Evolutionary conservation across 2,797 vertebrate species (phyloP), one percentile per base, ranked within the genome.

Genomic region (Philypnodon macrostomus): DNA sequence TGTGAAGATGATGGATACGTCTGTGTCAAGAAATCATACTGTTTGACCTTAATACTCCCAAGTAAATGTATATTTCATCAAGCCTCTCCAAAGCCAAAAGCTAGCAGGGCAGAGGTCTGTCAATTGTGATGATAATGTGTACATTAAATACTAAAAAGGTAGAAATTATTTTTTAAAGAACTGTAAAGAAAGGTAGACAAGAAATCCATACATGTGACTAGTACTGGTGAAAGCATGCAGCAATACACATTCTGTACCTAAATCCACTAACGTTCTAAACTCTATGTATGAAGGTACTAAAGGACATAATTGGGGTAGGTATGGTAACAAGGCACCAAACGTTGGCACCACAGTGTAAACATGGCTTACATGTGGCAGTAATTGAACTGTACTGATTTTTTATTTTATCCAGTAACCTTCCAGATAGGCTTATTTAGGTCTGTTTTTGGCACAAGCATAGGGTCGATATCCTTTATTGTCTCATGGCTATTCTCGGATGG

Each of bases 1-100:
- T 77, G 61, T 65, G 58, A 63, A n/a, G 75, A 75, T 84, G 80
- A 88, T 84, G 73, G 76, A 85, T 84, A 73, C 39, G 72, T 63
- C 73, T 73, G 65, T 67, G 75, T 85, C 71, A 73, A 83, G 71
- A 78, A 84, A 79, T 80, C 78, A 67, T 71, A 80, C 69, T 73
- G 71, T 83, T 75, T 84, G 78, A 83, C 81, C 72, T 61, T 74
- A 76, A 86, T 77, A 59, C 67, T 36, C 63, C 12, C 12, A 31
- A 79, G 62, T 81, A 70, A 83, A 87, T 84, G 44, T 74, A 55
- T 75, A 73, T 79, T 77, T 79, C 74, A 80, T 81, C 59, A 64
- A 67, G 52, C 18, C 53, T 54, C 24, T 31, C 35, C 36, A 35
- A 59, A 51, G 53, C 15, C 2, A 29, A 59, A 54, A 30, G 31